Evolutionary conservation across 2,888 invertebrate genomes (phyloP).

Genomic region (Drosophila lacicola): DNA sequence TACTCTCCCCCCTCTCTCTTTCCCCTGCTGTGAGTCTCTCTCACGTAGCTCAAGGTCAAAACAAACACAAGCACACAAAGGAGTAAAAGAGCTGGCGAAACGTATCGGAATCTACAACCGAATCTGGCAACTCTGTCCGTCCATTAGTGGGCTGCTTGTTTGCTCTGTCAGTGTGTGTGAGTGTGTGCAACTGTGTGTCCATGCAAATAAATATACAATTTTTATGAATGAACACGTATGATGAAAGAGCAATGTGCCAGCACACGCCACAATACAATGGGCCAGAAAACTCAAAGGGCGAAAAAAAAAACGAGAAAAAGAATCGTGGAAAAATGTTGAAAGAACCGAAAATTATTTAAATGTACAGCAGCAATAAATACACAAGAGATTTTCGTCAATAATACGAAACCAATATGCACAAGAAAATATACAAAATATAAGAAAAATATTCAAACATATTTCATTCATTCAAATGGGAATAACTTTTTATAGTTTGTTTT

Average conservation of each 20-base stretch:
- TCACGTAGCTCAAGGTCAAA: slow-evolving; percentile 70
- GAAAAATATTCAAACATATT: too few relatives aligned
- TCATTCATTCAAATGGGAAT: too few relatives aligned
- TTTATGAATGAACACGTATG: slow-evolving; percentile 81
- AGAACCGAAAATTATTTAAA: slow-evolving; percentile 9
- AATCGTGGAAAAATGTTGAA: not conserved
- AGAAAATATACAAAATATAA: not conserved
- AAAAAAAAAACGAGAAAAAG: not conserved
- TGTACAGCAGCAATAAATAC: not conserved
- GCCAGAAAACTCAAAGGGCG: slow-evolving; percentile 6
- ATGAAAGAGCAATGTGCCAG: slow-evolving; percentile 67
- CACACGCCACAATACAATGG: slow-evolving; percentile 53
- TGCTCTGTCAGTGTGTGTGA: slow-evolving; percentile 16
- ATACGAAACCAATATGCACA: not conserved
- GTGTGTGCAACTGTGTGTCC: slow-evolving; percentile 29
- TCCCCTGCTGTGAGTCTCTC: slow-evolving; percentile 22
- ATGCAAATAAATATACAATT: slow-evolving; percentile 80
- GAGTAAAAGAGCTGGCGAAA: slow-evolving; percentile 21
- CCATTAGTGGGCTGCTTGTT: slow-evolving; percentile 31
- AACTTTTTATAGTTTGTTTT: too few relatives aligned
- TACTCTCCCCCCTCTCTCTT: slow-evolving; percentile 7
- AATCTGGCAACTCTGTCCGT: slow-evolving; percentile 22
- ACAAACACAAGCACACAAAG: slow-evolving; percentile 22
- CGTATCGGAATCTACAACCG: slow-evolving; percentile 24
- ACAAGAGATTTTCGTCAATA: not conserved